A percentile compares a stretch with the other conserved stretches of the same genome.
These are phyloP conservation scores for Drymonia ruficornis DNA, from an alignment of 2,888 invertebrate genomes.

Conservation along the genomic window DNA sequence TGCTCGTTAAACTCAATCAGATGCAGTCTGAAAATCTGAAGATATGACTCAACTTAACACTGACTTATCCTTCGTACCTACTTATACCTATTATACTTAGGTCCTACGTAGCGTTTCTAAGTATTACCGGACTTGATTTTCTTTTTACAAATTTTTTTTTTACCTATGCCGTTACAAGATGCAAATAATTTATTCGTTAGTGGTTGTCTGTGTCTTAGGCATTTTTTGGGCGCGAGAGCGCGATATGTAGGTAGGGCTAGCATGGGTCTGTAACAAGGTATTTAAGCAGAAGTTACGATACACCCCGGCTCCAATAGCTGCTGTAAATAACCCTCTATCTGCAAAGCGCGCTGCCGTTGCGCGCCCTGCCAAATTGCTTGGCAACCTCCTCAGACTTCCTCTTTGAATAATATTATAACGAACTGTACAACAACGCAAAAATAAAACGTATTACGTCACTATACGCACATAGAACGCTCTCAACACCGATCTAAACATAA, in stretches of 20 bases:
- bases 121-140: too few relatives aligned
- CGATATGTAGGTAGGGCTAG: slow-evolving; percentile 47
- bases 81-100: too few relatives aligned
- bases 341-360: slow-evolving; percentile 59
- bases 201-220: background rate
- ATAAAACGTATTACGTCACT: slow-evolving; percentile 56
- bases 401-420: slow-evolving; percentile 79
- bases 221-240: slow-evolving; percentile 47
- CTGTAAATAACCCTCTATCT: slow-evolving; percentile 78
- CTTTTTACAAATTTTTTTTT: too few relatives aligned
- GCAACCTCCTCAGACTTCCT: slow-evolving; percentile 78
- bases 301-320: slow-evolving; percentile 65
- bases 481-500: slow-evolving; percentile 16
- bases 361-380: slow-evolving; percentile 79
- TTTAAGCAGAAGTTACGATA: slow-evolving; percentile 78
- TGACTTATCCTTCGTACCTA: too few relatives aligned
- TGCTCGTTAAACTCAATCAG: background rate
- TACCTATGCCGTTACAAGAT: too few relatives aligned
- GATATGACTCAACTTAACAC: too few relatives aligned
- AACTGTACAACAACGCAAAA: slow-evolving; percentile 70
- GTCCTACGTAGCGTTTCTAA: too few relatives aligned
- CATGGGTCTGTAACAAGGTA: slow-evolving; percentile 65
- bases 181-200: too few relatives aligned
- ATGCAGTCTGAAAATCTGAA: background rate
- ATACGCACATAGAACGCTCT: slow-evolving; percentile 25